These are phyloP conservation scores for Anarhynchus alexandrinus DNA, from an alignment of 2,113 vertebrate genomes.

Conservation along the genomic window DNA sequence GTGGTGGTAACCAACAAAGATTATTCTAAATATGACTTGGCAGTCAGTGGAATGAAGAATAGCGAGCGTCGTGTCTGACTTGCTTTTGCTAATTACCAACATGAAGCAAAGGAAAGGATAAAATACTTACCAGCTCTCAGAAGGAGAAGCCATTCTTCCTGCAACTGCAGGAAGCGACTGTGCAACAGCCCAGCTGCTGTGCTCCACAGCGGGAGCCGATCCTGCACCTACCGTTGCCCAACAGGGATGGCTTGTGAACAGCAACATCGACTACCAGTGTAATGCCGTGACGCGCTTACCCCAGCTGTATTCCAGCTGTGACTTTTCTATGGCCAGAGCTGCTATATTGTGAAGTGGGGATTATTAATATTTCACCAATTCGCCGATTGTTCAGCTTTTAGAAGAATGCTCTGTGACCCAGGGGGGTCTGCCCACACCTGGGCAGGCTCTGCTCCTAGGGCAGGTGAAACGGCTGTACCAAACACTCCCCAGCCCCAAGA, in stretches of 20 bases:
- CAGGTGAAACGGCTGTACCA: neutral
- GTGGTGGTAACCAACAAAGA: neutral
- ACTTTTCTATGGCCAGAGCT: neutral
- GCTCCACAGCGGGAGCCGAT: neutral
- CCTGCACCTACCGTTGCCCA: neutral
- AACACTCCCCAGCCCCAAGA: neutral
- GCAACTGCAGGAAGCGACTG: neutral
- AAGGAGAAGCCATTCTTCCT: neutral
- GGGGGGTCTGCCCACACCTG: neutral
- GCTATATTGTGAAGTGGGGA: neutral
- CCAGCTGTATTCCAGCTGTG: slow-evolving; percentile 5
- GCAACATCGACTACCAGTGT: neutral
- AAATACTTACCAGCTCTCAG: neutral
- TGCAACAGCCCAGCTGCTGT: neutral
- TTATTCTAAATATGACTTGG: neutral
- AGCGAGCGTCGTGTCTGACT: neutral
- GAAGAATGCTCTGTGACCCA: neutral
- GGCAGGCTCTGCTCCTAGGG: neutral
- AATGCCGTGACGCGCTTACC: fast-evolving
- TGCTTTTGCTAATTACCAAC: neutral
- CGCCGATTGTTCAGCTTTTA: neutral
- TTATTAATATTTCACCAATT: neutral
- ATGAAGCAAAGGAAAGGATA: neutral
- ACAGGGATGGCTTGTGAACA: neutral
- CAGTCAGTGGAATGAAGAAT: neutral